Conservation (phyloP, 30 jellyfish, hydroid and myxozoan species). For the Catostylus mosaicus region DNA sequence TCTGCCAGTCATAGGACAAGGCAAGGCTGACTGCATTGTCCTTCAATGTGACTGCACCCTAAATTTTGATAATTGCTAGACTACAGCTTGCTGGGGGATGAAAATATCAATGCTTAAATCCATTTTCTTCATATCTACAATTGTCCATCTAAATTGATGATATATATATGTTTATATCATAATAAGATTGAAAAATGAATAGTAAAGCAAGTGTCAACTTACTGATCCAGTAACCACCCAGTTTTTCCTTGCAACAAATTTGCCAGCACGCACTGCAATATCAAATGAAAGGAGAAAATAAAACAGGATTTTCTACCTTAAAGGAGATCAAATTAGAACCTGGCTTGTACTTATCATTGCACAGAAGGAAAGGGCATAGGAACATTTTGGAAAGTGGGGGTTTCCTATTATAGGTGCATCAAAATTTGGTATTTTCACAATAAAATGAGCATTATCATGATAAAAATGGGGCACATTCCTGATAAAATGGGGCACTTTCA, state of each 20-base stretch:
- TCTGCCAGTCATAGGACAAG: neutral
- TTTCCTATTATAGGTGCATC: too few species aligned
- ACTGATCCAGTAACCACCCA: conserved; percentile 99
- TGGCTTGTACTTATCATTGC: neutral
- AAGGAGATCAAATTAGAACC: neutral
- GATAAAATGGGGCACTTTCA: too few species aligned
- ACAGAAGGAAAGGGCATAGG: too few species aligned
- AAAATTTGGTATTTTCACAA: too few species aligned
- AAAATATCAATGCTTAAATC: neutral
- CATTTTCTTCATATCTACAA: neutral
- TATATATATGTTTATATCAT: too few species aligned
- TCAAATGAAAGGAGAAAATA: too few species aligned
- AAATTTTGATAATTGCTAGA: neutral
- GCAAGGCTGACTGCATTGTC: neutral
- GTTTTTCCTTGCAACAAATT: conserved; percentile 92
- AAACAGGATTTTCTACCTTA: too few species aligned
- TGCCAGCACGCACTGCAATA: conserved; percentile 89
- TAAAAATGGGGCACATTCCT: too few species aligned
- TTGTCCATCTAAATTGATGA: too few species aligned
- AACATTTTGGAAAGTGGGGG: too few species aligned
- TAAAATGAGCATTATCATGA: too few species aligned
- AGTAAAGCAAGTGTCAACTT: neutral
- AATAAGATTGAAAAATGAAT: too few species aligned
- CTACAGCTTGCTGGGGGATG: neutral
- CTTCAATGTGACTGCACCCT: neutral